Evolutionary conservation across 2,888 invertebrate genomes (phyloP), one percentile per base, ranked within the genome.

Genomic region (Cetonia aurata): DNA sequence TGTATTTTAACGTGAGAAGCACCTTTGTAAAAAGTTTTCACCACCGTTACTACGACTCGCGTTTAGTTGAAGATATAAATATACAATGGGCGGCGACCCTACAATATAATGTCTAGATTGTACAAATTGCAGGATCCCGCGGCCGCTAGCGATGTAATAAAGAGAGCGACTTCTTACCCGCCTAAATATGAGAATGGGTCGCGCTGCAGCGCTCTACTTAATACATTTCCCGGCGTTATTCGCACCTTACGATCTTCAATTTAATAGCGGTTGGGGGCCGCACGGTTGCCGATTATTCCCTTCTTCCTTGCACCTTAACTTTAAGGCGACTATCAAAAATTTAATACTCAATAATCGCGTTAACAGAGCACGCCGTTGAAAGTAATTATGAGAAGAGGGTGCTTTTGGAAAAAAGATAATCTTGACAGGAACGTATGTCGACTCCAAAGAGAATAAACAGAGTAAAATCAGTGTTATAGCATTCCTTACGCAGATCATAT

Each of bases 51-150:
- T 37, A 37, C 25, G 56, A 41, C 79, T 76, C 79, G 75, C 74
- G 78, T 75, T 74, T 78, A 80, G 79, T 25, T 25, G 3, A 25
- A 25, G 25, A 25, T 82, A 83, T 83, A 83, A 83, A 84, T 83
- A 83, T 81, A 83, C 82, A 82, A 25, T 82, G 81, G 80, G 25
- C 25, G 8, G 81, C 79, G 80, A 78, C 80, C 78, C 79, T 82
- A n/a, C n/a, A n/a, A n/a, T n/a, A n/a, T n/a, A 82, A 81, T 79
- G 81, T 80, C 82, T 80, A 81, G 82, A 83, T 82, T 83, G 82
- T 79, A 82, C 80, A 80, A 82, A 82, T 83, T 83, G 80, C 79
- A 76, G 70, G 67, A 75, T 76, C 8, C 8, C 8, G 37, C 1
- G 37, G 37, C 10, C 9, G 8, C 8, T 8, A n/a, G 10, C 10